phyloP scores from a whole-genome alignment of 1,140 invertebrate species.

The Lasioglossum albipes region DNA sequence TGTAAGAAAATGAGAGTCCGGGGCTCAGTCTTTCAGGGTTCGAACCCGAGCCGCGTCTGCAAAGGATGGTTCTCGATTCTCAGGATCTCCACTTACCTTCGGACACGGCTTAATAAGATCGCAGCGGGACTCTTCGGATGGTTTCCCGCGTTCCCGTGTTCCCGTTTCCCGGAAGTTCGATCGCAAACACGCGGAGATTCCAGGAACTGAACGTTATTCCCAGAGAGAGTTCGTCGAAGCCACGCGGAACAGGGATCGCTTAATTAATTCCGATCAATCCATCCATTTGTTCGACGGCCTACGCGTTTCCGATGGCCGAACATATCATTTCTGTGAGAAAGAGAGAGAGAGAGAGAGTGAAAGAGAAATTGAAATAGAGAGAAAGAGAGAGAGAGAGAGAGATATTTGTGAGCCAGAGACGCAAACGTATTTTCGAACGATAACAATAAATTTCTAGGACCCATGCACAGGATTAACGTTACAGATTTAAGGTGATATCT shows the following conservation, averaged over 20 bases:
- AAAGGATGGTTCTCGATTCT: background rate
- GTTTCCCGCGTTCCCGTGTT: too few species aligned
- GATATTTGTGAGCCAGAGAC: background rate
- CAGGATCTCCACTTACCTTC: background rate
- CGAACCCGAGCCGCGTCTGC: background rate
- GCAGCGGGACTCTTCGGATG: background rate
- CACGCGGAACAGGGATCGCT: background rate
- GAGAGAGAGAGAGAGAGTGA: too few species aligned
- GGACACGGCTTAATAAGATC: background rate
- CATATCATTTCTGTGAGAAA: background rate
- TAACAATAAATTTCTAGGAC: slow-evolving; percentile 1
- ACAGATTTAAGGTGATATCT: background rate
- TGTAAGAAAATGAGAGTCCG: too few species aligned
- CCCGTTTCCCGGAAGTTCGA: background rate
- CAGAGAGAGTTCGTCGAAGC: background rate
- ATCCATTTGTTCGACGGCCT: slow-evolving; percentile 27
- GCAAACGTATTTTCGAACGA: background rate
- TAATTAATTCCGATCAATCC: slow-evolving; percentile 25
- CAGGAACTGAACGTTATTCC: background rate
- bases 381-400: background rate
- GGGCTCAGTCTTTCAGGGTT: background rate
- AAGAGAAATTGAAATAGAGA: background rate
- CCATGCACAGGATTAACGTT: background rate
- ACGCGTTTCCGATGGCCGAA: slow-evolving; percentile 3
- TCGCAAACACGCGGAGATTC: background rate